Evolutionary conservation across 2,888 invertebrate species (phyloP), one percentile per base, ranked within the genome.

Genomic region (Masnerella sp.): DNA sequence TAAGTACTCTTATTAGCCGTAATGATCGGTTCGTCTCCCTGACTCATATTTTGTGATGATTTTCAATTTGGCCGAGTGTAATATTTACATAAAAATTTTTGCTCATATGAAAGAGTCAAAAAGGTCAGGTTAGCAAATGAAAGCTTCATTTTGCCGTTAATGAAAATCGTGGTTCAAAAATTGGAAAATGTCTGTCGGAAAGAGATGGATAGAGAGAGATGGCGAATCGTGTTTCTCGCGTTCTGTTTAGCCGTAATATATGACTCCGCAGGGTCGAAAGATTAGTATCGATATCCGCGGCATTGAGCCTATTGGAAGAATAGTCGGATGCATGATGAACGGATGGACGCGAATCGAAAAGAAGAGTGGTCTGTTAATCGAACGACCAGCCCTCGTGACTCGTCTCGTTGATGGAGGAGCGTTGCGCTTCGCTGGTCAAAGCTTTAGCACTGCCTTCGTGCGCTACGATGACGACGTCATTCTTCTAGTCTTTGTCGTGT

Each of bases 341-440:
- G 69, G 69, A 65, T 65, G 69, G 65, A 64, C 74, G 56, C 61
- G 67, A 68, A 67, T 62, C 56, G 67, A 64, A 68, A 68, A 71
- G 67, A 62, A 61, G 67, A 67, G 74, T 51, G 56, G 65, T 70
- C 56, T 70, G 65, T 67, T 65, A 59, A 65, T 71, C 71, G 71
- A 65, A 71, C 71, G 58, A 20, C 61, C 70, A 36, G 58, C 70
- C 59, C 74, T 64, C 64, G 52, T 59, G 69, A 45, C 58, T 68
- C 30, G 74, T 69, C 68, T 74, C 54, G 43, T 65, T 65, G 74
- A 74, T 61, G 70, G 56, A 65, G 70, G 51, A 74, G 56, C 65
- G 61, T 70, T 67, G 65, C 70, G 74, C 70, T 62, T 61, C 59
- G 45, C 12, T 47, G 62, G 67, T 75, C 74, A 75, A 75, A 75